A percentile compares a stretch with the other conserved stretches of the same genome.
These are phyloP conservation scores for Rhinogobius similis DNA, from an alignment of 2,113 vertebrate species.

Conservation along the genomic window DNA sequence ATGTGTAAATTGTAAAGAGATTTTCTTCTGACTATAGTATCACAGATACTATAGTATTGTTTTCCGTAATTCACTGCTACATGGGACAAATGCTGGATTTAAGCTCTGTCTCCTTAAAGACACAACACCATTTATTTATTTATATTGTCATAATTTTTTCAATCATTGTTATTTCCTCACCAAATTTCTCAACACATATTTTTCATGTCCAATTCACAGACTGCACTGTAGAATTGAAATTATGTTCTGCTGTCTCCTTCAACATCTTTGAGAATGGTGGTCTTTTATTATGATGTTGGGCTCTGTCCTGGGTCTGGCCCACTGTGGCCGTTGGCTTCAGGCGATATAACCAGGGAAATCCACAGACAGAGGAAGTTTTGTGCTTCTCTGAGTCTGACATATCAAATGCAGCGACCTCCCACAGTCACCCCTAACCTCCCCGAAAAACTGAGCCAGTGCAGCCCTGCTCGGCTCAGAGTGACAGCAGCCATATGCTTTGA, in stretches of 20 bases:
- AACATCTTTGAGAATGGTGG: constrained; percentile 89
- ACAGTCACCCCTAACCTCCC: constrained; percentile 52
- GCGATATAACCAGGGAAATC: constrained; percentile 36
- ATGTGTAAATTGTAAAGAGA: constrained; percentile 78
- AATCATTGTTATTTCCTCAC: not conserved
- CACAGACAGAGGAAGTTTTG: constrained; percentile 80
- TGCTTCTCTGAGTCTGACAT: constrained; percentile 48
- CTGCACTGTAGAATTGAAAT: not conserved
- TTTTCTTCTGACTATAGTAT: constrained; percentile 63
- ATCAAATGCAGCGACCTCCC: constrained; percentile 41
- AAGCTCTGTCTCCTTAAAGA: constrained; percentile 59
- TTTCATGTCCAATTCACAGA: not conserved
- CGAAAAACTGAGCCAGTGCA: constrained; percentile 59
- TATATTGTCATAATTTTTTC: constrained; percentile 39
- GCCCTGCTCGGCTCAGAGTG: constrained; percentile 82
- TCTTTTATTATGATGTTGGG: constrained; percentile 88
- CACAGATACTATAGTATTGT: constrained; percentile 68
- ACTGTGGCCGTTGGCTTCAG: constrained; percentile 37
- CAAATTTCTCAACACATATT: not conserved
- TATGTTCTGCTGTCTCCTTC: constrained; percentile 1
- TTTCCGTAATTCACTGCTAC: constrained; percentile 52
- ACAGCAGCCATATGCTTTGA: constrained; percentile 96
- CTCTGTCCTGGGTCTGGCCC: constrained; percentile 60
- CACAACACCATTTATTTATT: constrained; percentile 64
- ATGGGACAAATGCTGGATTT: constrained; percentile 42